These are phyloP conservation scores for Dipodomys stephensi DNA, from an alignment of 2,113 vertebrate species.

Conservation along the genomic window DNA sequence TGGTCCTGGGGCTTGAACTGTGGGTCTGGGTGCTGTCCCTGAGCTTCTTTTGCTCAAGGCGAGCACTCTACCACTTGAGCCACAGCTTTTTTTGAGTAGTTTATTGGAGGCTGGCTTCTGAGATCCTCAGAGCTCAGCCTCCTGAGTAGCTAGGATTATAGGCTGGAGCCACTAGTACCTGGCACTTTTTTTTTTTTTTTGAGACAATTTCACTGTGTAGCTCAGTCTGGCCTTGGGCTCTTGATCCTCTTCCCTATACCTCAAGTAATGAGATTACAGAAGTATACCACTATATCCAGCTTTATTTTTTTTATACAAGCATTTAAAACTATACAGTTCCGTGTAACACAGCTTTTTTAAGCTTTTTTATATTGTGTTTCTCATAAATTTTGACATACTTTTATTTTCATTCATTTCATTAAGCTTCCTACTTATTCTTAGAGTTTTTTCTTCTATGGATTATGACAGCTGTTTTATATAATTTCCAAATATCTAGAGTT, in stretches of 20 bases:
- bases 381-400: neutral
- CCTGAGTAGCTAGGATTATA: no score
- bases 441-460: neutral
- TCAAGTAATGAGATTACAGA: neutral
- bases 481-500: slow-evolving; percentile 24
- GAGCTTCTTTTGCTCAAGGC: no score
- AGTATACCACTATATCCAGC: neutral
- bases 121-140: no score
- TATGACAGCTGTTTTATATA: neutral
- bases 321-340: slow-evolving; percentile 1
- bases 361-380: neutral
- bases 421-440: neutral
- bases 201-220: neutral
- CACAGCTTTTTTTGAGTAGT: no score
- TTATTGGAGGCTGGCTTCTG: no score
- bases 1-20: no score
- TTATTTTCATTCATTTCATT: slow-evolving; percentile 25
- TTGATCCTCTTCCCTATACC: neutral
- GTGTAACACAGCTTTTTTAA: neutral
- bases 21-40: no score
- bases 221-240: neutral
- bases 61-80: no score
- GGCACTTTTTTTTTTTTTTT: neutral
- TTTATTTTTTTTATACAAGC: neutral
- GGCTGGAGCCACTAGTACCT: no score